These are phyloP conservation scores for Drosophila takahashii DNA, from an alignment of 1,140 invertebrate genomes.

Conservation along the genomic window DNA sequence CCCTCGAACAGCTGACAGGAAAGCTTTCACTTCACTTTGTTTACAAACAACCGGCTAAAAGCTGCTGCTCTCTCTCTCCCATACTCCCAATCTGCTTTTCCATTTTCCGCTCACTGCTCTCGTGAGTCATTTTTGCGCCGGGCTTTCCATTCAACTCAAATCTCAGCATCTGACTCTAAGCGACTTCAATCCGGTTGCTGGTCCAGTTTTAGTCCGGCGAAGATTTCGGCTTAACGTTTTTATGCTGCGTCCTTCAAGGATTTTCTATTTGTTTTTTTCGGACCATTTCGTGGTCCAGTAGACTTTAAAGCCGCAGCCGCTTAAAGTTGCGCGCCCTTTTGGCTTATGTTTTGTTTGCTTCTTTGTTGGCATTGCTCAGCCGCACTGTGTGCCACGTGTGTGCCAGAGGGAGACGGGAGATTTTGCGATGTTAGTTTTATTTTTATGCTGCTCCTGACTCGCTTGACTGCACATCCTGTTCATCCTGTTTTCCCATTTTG, in stretches of 20 bases:
- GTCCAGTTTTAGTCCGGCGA: slow-evolving; percentile 23
- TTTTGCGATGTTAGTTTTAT: slow-evolving; percentile 52
- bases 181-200: slow-evolving; percentile 21
- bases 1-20: slow-evolving; percentile 30
- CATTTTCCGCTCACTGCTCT: background rate
- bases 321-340: slow-evolving; percentile 51
- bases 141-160: slow-evolving; percentile 15
- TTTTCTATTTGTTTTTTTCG: slow-evolving; percentile 15
- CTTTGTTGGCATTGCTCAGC: slow-evolving; percentile 37
- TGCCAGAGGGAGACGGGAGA: background rate
- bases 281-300: slow-evolving; percentile 65
- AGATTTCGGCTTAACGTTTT: slow-evolving; percentile 47
- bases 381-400: slow-evolving; percentile 15
- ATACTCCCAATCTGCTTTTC: background rate
- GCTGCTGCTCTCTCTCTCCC: slow-evolving; percentile 23
- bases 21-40: slow-evolving; percentile 62
- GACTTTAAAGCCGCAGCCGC: slow-evolving; percentile 58
- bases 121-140: slow-evolving; percentile 30
- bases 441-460: slow-evolving; percentile 43
- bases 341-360: slow-evolving; percentile 41
- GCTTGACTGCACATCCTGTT: slow-evolving; percentile 76
- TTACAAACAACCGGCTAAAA: slow-evolving; percentile 69
- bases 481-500: slow-evolving; percentile 42
- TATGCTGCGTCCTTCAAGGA: slow-evolving; percentile 25
- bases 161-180: slow-evolving; percentile 6